phyloP scores from a whole-genome alignment of 2,888 invertebrate species.

The Dascillus cervinus region DNA sequence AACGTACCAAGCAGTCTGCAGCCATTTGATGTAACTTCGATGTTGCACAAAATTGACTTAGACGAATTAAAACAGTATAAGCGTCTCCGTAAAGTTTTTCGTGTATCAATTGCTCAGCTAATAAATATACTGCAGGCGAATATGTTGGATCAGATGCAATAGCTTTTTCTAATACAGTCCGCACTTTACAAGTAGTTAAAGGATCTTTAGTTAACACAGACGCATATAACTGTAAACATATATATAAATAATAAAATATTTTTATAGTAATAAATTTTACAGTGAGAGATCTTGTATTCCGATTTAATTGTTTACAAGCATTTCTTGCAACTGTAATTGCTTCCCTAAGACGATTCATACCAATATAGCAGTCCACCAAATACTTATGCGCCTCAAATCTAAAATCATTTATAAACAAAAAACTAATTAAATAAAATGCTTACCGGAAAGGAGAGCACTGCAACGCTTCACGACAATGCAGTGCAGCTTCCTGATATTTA shows the following conservation, averaged over 20 bases:
- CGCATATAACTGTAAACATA: constrained; percentile 56
- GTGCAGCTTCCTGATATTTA: constrained; percentile 57
- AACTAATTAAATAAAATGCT: background rate
- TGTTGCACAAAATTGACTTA: constrained; percentile 54
- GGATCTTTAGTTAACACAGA: constrained; percentile 65
- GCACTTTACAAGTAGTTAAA: constrained; percentile 52
- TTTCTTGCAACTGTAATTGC: constrained; percentile 64
- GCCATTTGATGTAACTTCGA: constrained; percentile 58
- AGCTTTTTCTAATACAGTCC: constrained; percentile 64
- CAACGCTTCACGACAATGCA: constrained; percentile 60
- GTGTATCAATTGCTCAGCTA: constrained; percentile 63
- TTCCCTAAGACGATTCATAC: constrained; percentile 59
- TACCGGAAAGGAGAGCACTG: background rate
- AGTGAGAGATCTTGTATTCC: constrained; percentile 64
- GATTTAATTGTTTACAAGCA: constrained; percentile 64
- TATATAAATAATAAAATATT: constrained; percentile 1
- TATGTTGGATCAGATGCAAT: constrained; percentile 63
- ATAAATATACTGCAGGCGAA: constrained; percentile 62
- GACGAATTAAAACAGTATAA: constrained; percentile 58
- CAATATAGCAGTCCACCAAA: constrained; percentile 66
- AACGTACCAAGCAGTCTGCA: constrained; percentile 54
- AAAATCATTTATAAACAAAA: no score
- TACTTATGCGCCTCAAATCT: constrained; percentile 71
- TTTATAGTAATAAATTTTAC: constrained; percentile 40
- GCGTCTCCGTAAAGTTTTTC: constrained; percentile 60